phyloP scores from a whole-genome alignment of 2,797 vertebrate genomes.

The Furcifer pardalis region DNA sequence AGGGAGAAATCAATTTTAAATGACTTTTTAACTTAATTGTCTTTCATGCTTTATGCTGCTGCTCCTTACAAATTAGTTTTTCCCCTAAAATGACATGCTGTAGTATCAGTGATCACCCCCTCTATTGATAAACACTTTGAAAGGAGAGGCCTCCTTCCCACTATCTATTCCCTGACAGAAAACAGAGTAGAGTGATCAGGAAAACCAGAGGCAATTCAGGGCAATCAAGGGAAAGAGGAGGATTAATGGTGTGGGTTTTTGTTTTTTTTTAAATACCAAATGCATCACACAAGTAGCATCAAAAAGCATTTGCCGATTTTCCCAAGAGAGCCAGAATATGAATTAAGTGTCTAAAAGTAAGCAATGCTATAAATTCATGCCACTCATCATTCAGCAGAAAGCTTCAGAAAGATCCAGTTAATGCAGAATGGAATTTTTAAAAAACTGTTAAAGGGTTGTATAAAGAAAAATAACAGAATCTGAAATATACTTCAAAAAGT shows the following conservation, averaged over 20 bases:
- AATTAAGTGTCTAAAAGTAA: constrained; percentile 53
- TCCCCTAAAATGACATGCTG: constrained; percentile 61
- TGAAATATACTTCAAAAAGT: constrained; percentile 19
- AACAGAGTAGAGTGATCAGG: constrained; percentile 11
- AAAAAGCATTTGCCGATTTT: constrained; percentile 32
- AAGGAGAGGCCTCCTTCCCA: constrained; percentile 47
- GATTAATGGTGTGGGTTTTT: constrained; percentile 28
- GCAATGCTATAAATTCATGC: constrained; percentile 44
- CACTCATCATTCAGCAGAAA: too few species aligned
- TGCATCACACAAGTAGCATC: constrained; percentile 43
- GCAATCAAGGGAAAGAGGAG: constrained; percentile 27
- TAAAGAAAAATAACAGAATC: constrained; percentile 24
- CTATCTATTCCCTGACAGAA: constrained; percentile 42
- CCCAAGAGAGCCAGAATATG: constrained; percentile 55
- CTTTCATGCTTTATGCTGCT: constrained; percentile 44
- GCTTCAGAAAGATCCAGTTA: constrained; percentile 54
- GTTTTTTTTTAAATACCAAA: constrained; percentile 37
- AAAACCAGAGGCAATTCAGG: constrained; percentile 36
- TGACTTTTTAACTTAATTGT: constrained; percentile 69
- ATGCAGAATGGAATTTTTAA: constrained; percentile 44
- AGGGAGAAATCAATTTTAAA: constrained; percentile 63
- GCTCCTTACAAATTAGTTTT: constrained; percentile 67
- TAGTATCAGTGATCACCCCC: constrained; percentile 58
- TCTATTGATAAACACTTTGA: constrained; percentile 54
- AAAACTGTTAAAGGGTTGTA: constrained; percentile 37